Evolutionary conservation across 2,888 invertebrate genomes (phyloP), one percentile per base, ranked within the genome.

Genomic region (Patella depressa): DNA sequence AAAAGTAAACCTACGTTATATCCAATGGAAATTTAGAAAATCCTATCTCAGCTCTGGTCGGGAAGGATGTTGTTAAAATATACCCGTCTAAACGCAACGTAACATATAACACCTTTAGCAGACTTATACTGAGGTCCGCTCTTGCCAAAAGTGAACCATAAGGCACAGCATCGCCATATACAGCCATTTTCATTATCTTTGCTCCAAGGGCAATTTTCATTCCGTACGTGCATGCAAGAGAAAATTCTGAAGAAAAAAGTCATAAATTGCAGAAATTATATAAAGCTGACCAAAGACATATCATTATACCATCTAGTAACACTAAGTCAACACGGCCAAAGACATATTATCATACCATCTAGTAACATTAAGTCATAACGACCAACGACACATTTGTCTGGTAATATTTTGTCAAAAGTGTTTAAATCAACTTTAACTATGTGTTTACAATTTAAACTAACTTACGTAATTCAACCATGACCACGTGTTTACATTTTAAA

Each of bases 21-120:
- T 86, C 86, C n/a, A 88, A 53, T 17, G 88, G 88, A 71, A 88
- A 88, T 69, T 87, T 87, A 24, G 77, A 79, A 79, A 86, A 88
- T 9, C 77, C 79, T 17, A 88, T 81, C 72, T 86, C 85, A 14
- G 85, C 85, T 15, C 54, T 73, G 7, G 85, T 85, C 11, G 88
- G 88, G 75, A 88, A 87, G 12, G 78, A 72, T 0, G 84, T 72
- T 24, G 85, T 82, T 75, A 85, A 77, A 24, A 88, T 81, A 55
- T 85, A 78, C 7, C 87, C 88, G 9, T 80, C 80, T 0, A 88
- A 78, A 53, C 79, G 57, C 34, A 87, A 76, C 69, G 83, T 83
- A 7, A 82, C 87, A 73, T 81, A 82, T 19, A 88, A 57, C 2
- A 83, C 11, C 29, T 3, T 2, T 29, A 29, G 29, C 59, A 80